Evolutionary conservation across 2,888 invertebrate species (phyloP), one percentile per base, ranked within the genome.

Genomic region (Cheilosia soror): DNA sequence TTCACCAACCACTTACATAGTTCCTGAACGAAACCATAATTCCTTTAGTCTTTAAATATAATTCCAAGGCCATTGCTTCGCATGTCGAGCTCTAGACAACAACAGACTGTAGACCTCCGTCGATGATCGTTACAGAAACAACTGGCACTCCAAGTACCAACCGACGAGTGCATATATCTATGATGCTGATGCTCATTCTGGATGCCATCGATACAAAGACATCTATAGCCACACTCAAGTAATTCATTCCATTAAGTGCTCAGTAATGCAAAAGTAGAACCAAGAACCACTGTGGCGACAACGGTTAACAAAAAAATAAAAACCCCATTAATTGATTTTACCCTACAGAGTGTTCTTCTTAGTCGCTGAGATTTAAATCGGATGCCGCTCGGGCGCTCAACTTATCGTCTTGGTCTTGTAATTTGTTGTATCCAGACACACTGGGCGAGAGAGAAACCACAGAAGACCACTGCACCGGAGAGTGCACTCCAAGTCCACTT

Each of bases 401-500:
- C 80, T 80, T 80, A 80, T 80, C 80, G 65, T n/a, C 65, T 80
- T 69, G 84, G 80, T 80, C 80, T 80, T 84, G 84, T 84, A 84
- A 80, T 75, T 80, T 80, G 75, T 84, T 80, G 75, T 40, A 62
- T 73, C 63, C 47, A 84, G 79, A 75, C 79, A 83, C 49, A 82
- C 47, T 65, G 27, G 71, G 63, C 44, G 44, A 40, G 72, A 49
- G 53, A 47, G 42, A 76, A n/a, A 31, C 13, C 31, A 47, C 27
- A 31, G 42, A 53, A 71, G 71, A 78, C 66, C 79, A 84, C 69
- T 79, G 69, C 47, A 84, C 83, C 53, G 55, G 63, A 78, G 73
- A 83, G 83, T 83, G 68, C 83, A 84, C 79, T 84, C 83, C 84
- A 80, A 71, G 84, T 68, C 68, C 75, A 80, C 84, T 84, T 79